Base-by-base conservation (phyloP, 1,140 invertebrate species). In the Drosophila nigrodunni region DNA sequence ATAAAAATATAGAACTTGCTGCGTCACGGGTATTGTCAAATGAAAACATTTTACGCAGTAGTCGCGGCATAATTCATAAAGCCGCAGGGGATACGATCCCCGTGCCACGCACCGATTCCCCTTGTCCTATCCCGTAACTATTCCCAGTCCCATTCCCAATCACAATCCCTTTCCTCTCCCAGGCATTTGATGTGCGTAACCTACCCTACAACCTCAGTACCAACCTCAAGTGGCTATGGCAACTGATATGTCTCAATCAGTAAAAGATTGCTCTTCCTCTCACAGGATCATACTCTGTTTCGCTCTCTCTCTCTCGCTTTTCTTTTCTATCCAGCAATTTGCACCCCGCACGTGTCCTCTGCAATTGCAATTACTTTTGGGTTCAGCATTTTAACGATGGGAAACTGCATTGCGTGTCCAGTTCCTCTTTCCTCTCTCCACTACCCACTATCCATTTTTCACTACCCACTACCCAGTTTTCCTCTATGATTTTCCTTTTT, bases 321-420 rank as follows among this genome's bases (percentile, higher is more conserved):
- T 59, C 30, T 18, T 50, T 15, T 44, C 35, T 61, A 55, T 54
- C 55, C 11, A 8, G 58, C 78, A 86, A 87, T 87, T 86, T 86
- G 82, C 82, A 78, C 70, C 71, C 68, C 59, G 79, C 82, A 86
- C 82, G 82, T 87, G 82, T 72, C 77, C 39, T 43, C 35, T 80
- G 81, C 77, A 85, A 74, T 87, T 82, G 79, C 82, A 86, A 86
- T 86, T 86, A 86, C 65, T 79, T 79, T 55, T 64, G 77, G 78
- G 75, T 44, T 61, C 15, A 70, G 55, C 41, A 70, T 68, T 77
- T 87, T 87, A 82, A 86, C 79, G 82, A 82, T 86, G 82, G 83
- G 82, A 86, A 80, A 78, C 77, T 61, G 50, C 67, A 71, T 72
- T 55, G 50, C 39, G 41, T 55, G 39, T 49, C 47, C 47, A 52